phyloP scores from a whole-genome alignment of 2,113 vertebrate genomes.

The Sturnira hondurensis region DNA sequence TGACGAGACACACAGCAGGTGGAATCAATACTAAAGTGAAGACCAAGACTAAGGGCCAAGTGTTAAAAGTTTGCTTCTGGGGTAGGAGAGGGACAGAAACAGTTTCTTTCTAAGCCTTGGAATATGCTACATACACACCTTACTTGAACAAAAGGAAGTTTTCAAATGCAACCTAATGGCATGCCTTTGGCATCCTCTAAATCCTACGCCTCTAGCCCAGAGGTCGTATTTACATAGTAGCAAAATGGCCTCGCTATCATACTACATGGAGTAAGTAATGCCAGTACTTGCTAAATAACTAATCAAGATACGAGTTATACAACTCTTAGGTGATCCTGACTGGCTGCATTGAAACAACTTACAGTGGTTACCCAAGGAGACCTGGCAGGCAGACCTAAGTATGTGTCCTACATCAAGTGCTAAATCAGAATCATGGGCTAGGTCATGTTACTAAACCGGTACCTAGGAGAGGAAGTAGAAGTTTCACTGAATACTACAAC shows the following conservation, averaged over 20 bases:
- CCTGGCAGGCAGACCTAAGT: neutral
- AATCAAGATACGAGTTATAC: neutral
- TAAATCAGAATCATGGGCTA: neutral
- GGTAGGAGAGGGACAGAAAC: neutral
- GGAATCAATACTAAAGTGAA: neutral
- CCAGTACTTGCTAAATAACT: neutral
- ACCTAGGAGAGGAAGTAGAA: neutral
- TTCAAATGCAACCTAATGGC: neutral
- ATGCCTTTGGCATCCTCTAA: neutral
- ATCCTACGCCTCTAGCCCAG: neutral
- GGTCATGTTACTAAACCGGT: neutral
- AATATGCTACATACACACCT: neutral
- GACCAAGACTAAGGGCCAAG: neutral
- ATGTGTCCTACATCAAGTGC: neutral
- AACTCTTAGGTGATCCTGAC: neutral
- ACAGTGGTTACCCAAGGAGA: neutral
- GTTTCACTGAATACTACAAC: neutral
- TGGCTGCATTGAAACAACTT: neutral
- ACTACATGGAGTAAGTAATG: neutral
- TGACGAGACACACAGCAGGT: neutral
- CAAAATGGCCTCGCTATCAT: neutral
- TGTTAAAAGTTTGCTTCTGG: neutral
- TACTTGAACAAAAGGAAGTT: neutral
- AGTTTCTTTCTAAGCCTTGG: neutral
- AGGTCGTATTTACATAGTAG: no score